Base-by-base conservation (phyloP, 1,140 invertebrate species). In the Ericerus pela region DNA sequence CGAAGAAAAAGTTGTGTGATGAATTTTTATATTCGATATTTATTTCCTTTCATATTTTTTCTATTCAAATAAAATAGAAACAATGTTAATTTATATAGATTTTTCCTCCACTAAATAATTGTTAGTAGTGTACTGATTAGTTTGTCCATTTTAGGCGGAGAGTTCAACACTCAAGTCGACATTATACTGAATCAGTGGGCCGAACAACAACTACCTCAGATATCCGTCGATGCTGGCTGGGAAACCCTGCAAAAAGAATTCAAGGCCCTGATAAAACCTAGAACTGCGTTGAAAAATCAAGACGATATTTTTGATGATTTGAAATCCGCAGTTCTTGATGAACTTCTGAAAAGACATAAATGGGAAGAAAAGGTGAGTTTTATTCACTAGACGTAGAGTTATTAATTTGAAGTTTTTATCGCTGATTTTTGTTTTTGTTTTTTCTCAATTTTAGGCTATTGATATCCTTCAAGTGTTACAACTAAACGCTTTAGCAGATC, bases 101-200 rank as follows among this genome's bases (percentile, higher is more conserved):
- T 29, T 30, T 31, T n/a, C n/a, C n/a, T n/a, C n/a, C n/a, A n/a
- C n/a, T n/a, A n/a, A n/a, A n/a, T n/a, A n/a, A n/a, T n/a, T n/a
- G n/a, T n/a, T n/a, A n/a, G n/a, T n/a, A n/a, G n/a, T n/a, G n/a
- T n/a, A n/a, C n/a, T n/a, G n/a, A n/a, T n/a, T n/a, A n/a, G n/a
- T n/a, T n/a, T n/a, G n/a, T n/a, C n/a, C n/a, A n/a, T 28, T 63
- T 65, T 68, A 0, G 65, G n/a, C 83, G 89, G 86, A 64, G 88
- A 84, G 20, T 99, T 98, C 68, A 98, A 98, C 68, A 98, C 95
- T 6, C 80, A 85, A 37, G 88, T 96, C 14, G 96, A 99, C 69
- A 99, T 99, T 57, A 92, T 92, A 68, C 70, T 99, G 12, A 84
- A 88, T 60, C 86, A 96, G 62, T 99, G 94, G 94, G 88, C 92